Evolutionary conservation across 1,140 invertebrate species (phyloP), one percentile per base, ranked within the genome.

Genomic region (Harpegnathos saltator): DNA sequence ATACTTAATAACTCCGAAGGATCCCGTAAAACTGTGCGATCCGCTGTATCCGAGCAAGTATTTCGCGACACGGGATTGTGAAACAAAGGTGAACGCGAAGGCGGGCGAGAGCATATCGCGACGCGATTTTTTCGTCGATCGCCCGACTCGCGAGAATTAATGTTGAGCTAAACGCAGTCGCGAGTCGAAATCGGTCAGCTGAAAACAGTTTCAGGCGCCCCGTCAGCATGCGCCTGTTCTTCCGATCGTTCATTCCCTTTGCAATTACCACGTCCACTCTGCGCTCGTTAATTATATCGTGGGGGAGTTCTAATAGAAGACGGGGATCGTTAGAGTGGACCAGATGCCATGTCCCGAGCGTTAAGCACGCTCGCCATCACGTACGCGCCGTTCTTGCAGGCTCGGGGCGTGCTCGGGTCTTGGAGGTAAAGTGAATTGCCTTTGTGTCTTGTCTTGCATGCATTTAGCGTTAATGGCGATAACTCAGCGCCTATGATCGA

Each of bases 361-460:
- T 62, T 86, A 74, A 86, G 71, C 80, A 24, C 71, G 50, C 58
- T 50, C 58, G 22, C 71, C 50, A 56, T 68, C 69, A 56, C 72
- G 54, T 61, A 44, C 82, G 73, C 71, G 66, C 29, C 65, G 85
- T 85, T 87, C 84, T 87, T 85, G 73, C 73, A 54, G 48, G 54
- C 59, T 52, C 19, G 74, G 68, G 38, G 68, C 82, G 69, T 69
- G 77, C 65, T 87, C 29, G 69, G 83, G 63, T 85, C 73, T 82
- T 75, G 63, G 26, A 74, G 54, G 73, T 82, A 69, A 82, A 86
- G 66, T 75, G 73, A 75, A 71, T 87, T 85, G 68, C 85, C 85
- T 89, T 83, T 87, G 80, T 85, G 78, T 72, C 78, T 78, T 69
- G 68, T 77, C 82, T 77, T 88, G 85, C 83, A 87, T 87, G 81